These are phyloP conservation scores for Piscicola geometra DNA, from an alignment of 2,888 invertebrate genomes.

Conservation along the genomic window DNA sequence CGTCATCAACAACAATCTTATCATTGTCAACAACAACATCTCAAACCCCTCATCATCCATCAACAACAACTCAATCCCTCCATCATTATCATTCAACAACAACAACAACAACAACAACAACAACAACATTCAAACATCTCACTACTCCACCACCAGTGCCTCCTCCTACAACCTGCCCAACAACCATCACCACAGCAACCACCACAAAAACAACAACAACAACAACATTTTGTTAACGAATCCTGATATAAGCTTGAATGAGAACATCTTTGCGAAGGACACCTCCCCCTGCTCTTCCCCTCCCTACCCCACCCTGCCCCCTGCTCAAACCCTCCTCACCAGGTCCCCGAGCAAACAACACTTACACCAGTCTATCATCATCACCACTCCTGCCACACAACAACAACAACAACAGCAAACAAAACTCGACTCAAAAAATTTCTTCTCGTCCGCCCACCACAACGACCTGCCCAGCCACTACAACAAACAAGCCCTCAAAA, in stretches of 20 bases:
- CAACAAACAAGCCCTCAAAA: background rate
- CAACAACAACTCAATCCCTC: constrained; percentile 1
- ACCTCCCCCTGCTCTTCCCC: constrained; percentile 2
- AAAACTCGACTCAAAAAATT: background rate
- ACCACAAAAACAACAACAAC: background rate
- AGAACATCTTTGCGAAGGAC: constrained; percentile 12
- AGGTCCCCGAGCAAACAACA: background rate
- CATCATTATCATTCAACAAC: background rate
- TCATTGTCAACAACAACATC: background rate
- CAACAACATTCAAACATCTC: background rate
- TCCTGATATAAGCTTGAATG: constrained; percentile 3
- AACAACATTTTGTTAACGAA: constrained; percentile 13
- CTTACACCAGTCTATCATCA: background rate
- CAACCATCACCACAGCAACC: background rate
- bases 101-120: background rate
- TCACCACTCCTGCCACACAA: background rate
- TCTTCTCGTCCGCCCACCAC: background rate
- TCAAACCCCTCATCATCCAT: background rate
- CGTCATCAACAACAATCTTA: background rate
- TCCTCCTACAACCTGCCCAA: background rate
- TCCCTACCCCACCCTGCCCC: constrained; percentile 4
- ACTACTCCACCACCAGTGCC: background rate
- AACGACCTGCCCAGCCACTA: background rate
- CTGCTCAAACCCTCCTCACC: constrained; percentile 32
- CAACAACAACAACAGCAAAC: background rate